phyloP scores from a whole-genome alignment of 2,797 vertebrate genomes.

The Knipowitschia caucasica region DNA sequence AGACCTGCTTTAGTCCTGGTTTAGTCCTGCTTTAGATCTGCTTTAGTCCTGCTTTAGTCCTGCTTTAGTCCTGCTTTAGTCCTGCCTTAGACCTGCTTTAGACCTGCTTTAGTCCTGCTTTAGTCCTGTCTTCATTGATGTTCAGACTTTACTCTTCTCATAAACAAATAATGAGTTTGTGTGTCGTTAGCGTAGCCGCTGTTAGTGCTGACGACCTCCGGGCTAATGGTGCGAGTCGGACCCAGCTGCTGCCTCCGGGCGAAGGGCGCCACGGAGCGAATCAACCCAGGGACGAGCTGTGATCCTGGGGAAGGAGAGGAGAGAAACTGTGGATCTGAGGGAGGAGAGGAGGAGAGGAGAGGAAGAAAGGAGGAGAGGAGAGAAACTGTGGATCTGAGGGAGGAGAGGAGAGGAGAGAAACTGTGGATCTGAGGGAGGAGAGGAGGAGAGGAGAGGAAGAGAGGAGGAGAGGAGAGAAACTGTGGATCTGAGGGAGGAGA shows the following conservation, averaged over 20 bases:
- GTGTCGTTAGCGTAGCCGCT: slow-evolving; percentile 47
- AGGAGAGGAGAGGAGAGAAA: background rate
- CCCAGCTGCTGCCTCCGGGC: slow-evolving; percentile 51
- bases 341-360: background rate
- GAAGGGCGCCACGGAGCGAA: slow-evolving; percentile 42
- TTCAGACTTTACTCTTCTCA: slow-evolving; percentile 6
- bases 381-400: slow-evolving; percentile 31
- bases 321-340: background rate
- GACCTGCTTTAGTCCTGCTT: background rate
- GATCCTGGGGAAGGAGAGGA: slow-evolving; percentile 28
- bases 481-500: slow-evolving; percentile 28
- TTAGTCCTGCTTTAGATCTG: background rate
- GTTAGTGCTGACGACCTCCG: slow-evolving; percentile 41
- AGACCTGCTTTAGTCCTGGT: background rate
- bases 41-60: background rate
- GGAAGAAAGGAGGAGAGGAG: background rate
- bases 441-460: background rate
- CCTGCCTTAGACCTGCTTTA: background rate
- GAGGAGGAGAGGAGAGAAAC: background rate
- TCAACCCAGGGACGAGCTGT: slow-evolving; percentile 43
- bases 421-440: background rate
- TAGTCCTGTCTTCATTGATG: background rate
- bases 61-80: background rate
- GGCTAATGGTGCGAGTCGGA: slow-evolving; percentile 61
- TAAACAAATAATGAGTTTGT: slow-evolving; percentile 42